These are phyloP conservation scores for Drosophila eohydei DNA, from an alignment of 2,888 invertebrate genomes.

Conservation along the genomic window DNA sequence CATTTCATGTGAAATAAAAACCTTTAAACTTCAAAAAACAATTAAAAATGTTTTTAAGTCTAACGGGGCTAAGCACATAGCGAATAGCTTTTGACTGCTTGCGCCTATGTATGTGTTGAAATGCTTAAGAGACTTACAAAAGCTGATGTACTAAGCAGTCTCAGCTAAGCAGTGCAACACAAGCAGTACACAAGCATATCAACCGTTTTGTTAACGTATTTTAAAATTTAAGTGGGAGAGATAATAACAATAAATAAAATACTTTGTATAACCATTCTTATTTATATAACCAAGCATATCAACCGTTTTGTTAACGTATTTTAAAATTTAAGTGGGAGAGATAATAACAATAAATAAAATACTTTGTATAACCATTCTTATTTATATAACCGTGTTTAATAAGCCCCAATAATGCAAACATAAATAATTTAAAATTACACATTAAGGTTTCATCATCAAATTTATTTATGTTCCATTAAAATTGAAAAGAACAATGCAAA, in stretches of 20 bases:
- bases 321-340: conserved; percentile 9
- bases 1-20: not conserved
- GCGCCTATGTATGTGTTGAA: no score
- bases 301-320: not conserved
- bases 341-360: no score
- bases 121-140: not conserved
- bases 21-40: not conserved
- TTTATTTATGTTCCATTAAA: not conserved
- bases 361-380: no score
- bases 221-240: conserved; percentile 9
- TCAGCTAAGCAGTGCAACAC: not conserved
- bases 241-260: no score
- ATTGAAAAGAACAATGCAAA: not conserved
- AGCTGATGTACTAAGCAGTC: not conserved
- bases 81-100: conserved; percentile 6
- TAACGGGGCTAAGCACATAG: not conserved
- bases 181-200: conserved; percentile 22
- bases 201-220: not conserved
- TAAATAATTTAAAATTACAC: not conserved
- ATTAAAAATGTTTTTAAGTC: not conserved
- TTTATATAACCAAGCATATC: no score
- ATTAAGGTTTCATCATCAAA: not conserved
- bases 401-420: no score
- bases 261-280: no score
- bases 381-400: no score